Conservation (phyloP, 2,888 invertebrate genomes). For the Zaprionus lineosus region DNA sequence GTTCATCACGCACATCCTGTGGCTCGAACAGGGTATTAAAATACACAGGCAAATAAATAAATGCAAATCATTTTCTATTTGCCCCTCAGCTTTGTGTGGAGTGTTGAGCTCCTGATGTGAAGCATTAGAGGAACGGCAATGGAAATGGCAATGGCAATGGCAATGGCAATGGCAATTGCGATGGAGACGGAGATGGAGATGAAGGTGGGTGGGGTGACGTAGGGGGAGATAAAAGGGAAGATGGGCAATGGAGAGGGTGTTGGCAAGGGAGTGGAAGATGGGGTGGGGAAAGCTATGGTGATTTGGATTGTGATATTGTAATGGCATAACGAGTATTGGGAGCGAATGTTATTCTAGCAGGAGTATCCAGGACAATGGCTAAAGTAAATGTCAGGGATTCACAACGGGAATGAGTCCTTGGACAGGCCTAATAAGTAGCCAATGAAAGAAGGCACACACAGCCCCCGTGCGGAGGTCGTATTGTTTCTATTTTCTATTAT, state of each 20-base stretch:
- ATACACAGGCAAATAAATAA: constrained; percentile 54
- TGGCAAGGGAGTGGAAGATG: too few species aligned
- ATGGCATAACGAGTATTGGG: constrained; percentile 31
- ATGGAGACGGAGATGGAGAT: too few species aligned
- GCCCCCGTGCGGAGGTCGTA: not conserved
- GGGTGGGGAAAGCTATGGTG: constrained; percentile 26
- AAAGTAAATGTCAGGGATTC: constrained; percentile 21
- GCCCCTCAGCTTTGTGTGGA: constrained; percentile 6
- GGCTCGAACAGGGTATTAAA: not conserved
- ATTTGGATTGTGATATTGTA: constrained; percentile 34
- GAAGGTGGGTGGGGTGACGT: too few species aligned
- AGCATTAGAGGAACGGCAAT: not conserved
- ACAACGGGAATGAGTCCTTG: constrained; percentile 23
- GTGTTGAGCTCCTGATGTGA: constrained; percentile 52
- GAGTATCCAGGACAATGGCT: not conserved
- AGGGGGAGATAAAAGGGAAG: too few species aligned
- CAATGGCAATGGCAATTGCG: too few species aligned
- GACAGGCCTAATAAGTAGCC: constrained; percentile 46
- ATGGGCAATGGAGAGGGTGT: too few species aligned
- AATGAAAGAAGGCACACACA: not conserved
- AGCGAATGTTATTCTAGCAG: constrained; percentile 23
- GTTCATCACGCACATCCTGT: too few species aligned
- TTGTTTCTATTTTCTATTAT: too few species aligned
- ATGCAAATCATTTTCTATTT: constrained; percentile 68
- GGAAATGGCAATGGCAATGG: too few species aligned